These are phyloP conservation scores for Ypsolopha sequella DNA, from an alignment of 2,888 invertebrate genomes.

Conservation along the genomic window DNA sequence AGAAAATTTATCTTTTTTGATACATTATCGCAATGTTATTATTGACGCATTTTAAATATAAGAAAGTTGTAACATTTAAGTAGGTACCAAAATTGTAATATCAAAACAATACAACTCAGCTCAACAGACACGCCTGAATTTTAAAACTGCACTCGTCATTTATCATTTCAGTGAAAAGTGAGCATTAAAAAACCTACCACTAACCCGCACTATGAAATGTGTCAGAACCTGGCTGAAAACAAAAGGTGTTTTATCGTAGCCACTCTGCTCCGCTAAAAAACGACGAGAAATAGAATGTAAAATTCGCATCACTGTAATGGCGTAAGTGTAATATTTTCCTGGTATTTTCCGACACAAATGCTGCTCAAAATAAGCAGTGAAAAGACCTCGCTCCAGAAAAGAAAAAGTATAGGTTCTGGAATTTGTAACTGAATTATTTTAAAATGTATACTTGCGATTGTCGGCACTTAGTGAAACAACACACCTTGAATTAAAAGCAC, in stretches of 20 bases:
- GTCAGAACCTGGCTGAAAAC: slow-evolving; percentile 16
- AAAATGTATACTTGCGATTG: too few species aligned
- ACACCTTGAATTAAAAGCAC: too few species aligned
- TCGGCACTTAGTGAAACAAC: too few species aligned
- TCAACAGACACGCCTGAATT: slow-evolving; percentile 19
- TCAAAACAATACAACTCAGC: slow-evolving; percentile 10
- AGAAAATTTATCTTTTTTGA: too few species aligned
- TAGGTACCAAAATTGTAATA: too few species aligned
- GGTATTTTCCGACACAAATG: slow-evolving; percentile 26
- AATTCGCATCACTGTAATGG: slow-evolving; percentile 27
- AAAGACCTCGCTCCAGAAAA: too few species aligned
- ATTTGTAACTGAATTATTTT: too few species aligned
- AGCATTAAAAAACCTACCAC: slow-evolving; percentile 16
- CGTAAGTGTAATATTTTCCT: slow-evolving; percentile 24
- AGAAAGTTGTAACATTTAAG: too few species aligned
- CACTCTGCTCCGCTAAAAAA: slow-evolving; percentile 21
- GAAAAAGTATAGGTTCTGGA: too few species aligned
- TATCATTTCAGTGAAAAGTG: slow-evolving; percentile 8
- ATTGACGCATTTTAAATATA: too few species aligned
- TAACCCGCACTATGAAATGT: slow-evolving; percentile 29
- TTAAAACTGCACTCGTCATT: slow-evolving; percentile 15
- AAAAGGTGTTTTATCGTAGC: slow-evolving; percentile 3
- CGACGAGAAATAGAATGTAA: slow-evolving; percentile 16
- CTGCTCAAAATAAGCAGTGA: too few species aligned
- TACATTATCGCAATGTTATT: too few species aligned